Evolutionary conservation across 1,140 invertebrate genomes (phyloP), one percentile per base, ranked within the genome.

Genomic region (Psilanteris sp.): DNA sequence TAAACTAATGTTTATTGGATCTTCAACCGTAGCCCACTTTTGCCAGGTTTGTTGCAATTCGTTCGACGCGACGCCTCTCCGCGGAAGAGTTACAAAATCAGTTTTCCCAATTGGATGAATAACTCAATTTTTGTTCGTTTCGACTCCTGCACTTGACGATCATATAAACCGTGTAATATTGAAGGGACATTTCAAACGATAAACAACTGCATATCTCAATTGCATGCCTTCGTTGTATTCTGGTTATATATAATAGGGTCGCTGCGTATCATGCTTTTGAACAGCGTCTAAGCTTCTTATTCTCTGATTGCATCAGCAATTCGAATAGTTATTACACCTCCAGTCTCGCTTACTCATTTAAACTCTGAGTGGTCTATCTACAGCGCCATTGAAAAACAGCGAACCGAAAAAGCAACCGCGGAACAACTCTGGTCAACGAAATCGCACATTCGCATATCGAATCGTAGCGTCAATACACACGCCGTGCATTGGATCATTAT

Each of bases 261-360:
- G 48, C 54, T 75, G 43, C 50, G 55, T 59, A 6, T 66, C 62
- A 68, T 39, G 50, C 46, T 26, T 71, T 71, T n/a, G n/a, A 37
- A 73, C 78, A 77, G 66, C 55, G 52, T 74, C n/a, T n/a, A n/a
- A 62, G 54, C 72, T 64, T 39, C 34, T 50, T 31, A 29, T 34
- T 48, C 26, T 76, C 81, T 85, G 85, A 87, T 87, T 87, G 84
- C 83, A 84, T 78, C 61, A 74, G 85, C 85, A 87, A 86, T 87
- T 87, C 84, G 66, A 81, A 79, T 73, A 79, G 73, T 68, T 71
- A 74, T 52, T 14, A 57, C 54, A 55, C 15, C n/a, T 76, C 24
- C 29, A 43, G 39, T 39, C 29, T 44, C 15, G 24, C 31, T 14
- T 36, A 57, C 18, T 24, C 14, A 18, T 59, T 50, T 48, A 6